Conservation (phyloP, 2,113 vertebrate genomes). For the Phrynosoma platyrhinos region DNA sequence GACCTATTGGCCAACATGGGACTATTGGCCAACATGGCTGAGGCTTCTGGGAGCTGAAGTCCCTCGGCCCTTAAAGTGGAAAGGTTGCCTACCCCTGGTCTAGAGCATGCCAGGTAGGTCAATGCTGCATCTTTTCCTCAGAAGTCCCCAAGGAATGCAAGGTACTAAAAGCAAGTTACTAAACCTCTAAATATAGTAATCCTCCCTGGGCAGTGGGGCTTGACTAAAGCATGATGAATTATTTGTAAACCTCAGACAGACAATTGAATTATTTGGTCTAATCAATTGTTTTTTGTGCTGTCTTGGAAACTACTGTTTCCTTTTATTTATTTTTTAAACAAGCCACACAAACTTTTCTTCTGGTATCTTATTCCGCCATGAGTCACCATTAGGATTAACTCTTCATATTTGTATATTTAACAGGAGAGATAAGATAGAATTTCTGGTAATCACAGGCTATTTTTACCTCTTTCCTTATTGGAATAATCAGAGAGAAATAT, state of each 20-base stretch:
- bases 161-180: not conserved
- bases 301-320: no score
- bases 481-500: not conserved
- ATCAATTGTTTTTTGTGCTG: not conserved
- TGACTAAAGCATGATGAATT: not conserved
- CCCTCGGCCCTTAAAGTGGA: no score
- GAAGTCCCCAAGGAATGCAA: not conserved
- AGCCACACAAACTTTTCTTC: not conserved
- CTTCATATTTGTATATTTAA: not conserved
- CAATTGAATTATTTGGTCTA: not conserved
- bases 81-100: no score
- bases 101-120: not conserved
- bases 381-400: conserved; percentile 1
- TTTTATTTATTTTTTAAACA: not conserved
- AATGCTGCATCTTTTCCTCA: not conserved
- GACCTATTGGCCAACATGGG: no score
- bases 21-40: no score
- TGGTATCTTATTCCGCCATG: not conserved
- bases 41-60: no score
- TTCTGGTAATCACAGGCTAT: conserved; percentile 3
- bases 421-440: conserved; percentile 13
- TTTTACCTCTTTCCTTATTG: not conserved
- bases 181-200: not conserved
- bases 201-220: not conserved
- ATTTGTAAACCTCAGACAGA: not conserved